Evolutionary conservation across 1,140 invertebrate genomes (phyloP).

Genomic region (Drosophila athabasca): DNA sequence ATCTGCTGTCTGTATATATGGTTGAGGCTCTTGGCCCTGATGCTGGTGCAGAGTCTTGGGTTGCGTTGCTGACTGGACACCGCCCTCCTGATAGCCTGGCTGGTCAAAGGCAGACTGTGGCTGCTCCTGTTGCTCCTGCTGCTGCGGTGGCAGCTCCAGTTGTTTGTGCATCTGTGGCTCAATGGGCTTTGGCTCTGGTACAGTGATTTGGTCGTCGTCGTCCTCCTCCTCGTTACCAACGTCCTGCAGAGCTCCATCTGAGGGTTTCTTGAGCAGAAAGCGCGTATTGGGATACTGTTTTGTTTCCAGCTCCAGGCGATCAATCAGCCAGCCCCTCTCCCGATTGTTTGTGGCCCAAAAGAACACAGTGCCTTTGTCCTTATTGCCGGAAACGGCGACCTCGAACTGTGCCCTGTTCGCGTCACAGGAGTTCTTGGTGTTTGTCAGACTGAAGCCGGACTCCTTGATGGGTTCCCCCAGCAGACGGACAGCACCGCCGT

Average conservation of each 20-base stretch:
- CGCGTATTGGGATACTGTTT: constrained; percentile 60
- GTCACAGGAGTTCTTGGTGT: constrained; percentile 85
- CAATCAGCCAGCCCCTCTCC: constrained; percentile 59
- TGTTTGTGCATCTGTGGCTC: not conserved
- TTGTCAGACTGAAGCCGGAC: constrained; percentile 85
- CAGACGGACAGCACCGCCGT: constrained; percentile 85
- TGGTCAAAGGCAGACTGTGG: not conserved
- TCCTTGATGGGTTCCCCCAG: constrained; percentile 88
- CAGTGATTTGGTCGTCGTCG: not conserved
- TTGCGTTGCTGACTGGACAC: constrained; percentile 15
- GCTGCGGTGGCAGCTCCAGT: not conserved
- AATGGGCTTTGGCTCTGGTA: constrained; percentile 1
- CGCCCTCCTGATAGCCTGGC: not conserved
- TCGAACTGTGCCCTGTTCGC: constrained; percentile 85
- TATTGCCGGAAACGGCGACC: constrained; percentile 82
- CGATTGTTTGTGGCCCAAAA: constrained; percentile 59
- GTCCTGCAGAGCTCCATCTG: not conserved
- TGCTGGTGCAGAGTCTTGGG: constrained; percentile 14
- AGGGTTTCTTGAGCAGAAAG: constrained; percentile 58
- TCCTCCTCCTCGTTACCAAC: not conserved
- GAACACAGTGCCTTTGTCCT: constrained; percentile 83
- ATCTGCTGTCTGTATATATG: constrained; percentile 39
- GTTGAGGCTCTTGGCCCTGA: constrained; percentile 28
- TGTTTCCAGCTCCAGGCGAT: constrained; percentile 63
- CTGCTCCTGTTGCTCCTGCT: not conserved